Percentiles rank a stretch among this genome's conserved stretches.
Conservation (phyloP, 2,797 vertebrate species). For the Schizopygopsis malacanthus region DNA sequence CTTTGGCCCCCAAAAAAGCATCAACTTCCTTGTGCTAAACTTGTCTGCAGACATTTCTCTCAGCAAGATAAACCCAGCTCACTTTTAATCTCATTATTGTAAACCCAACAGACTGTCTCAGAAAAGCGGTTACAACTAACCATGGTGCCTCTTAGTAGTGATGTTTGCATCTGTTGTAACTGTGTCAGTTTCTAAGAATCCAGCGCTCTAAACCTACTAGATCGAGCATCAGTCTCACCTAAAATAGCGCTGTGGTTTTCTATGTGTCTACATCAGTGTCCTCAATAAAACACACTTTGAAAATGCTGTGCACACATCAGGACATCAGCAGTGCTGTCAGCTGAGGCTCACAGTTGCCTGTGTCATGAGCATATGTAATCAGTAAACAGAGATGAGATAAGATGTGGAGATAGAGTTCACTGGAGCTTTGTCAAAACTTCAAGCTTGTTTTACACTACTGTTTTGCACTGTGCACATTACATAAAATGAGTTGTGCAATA, state of each 20-base stretch:
- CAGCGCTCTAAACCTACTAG: background rate
- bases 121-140: slow-evolving; percentile 20
- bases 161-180: slow-evolving; percentile 3
- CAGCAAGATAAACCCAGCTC: slow-evolving; percentile 1
- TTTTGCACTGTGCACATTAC: background rate
- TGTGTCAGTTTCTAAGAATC: slow-evolving; percentile 47
- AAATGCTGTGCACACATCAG: slow-evolving; percentile 8
- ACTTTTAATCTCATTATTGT: slow-evolving; percentile 43
- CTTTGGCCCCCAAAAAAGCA: slow-evolving; percentile 21
- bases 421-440: slow-evolving; percentile 28
- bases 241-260: slow-evolving; percentile 46
- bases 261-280: slow-evolving; percentile 45
- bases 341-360: slow-evolving; percentile 5
- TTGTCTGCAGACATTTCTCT: slow-evolving; percentile 12
- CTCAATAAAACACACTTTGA: slow-evolving; percentile 48
- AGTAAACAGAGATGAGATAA: slow-evolving; percentile 24
- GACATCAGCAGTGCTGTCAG: slow-evolving; percentile 26
- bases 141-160: slow-evolving; percentile 13
- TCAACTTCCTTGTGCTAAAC: slow-evolving; percentile 14
- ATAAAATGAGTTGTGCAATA: slow-evolving; percentile 11
- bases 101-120: slow-evolving; percentile 30
- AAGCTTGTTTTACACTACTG: slow-evolving; percentile 18
- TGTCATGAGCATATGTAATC: slow-evolving; percentile 25
- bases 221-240: slow-evolving; percentile 7
- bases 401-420: slow-evolving; percentile 18